Evolutionary conservation across 1,140 invertebrate species (phyloP).

Genomic region (Eurosta solidaginis): DNA sequence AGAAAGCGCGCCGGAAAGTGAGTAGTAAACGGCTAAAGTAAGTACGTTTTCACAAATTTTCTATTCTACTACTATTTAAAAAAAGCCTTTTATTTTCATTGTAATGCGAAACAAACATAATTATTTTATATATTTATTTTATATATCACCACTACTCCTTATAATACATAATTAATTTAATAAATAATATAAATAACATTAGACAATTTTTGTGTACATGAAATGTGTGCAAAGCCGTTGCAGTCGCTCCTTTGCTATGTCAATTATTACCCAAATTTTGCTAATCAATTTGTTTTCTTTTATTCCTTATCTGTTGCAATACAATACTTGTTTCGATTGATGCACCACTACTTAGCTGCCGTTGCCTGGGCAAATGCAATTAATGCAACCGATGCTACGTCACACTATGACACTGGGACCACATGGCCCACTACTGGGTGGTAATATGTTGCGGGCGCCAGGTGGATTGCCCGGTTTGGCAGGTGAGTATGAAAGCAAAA

Average conservation of each 20-base stretch:
- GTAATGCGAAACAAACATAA: constrained; percentile 55
- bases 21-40: constrained; percentile 40
- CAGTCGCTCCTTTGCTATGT: neutral
- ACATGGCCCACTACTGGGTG: constrained; percentile 70
- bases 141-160: constrained; percentile 29
- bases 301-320: constrained; percentile 21
- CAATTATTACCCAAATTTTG: neutral
- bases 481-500: constrained; percentile 62
- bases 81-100: constrained; percentile 41
- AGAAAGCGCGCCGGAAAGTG: neutral
- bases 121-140: constrained; percentile 9
- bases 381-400: constrained; percentile 68
- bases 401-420: constrained; percentile 70
- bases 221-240: constrained; percentile 20
- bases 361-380: constrained; percentile 61
- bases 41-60: constrained; percentile 49
- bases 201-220: constrained; percentile 29
- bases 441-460: constrained; percentile 73
- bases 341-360: constrained; percentile 44
- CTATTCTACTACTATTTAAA: constrained; percentile 34
- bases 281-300: constrained; percentile 25
- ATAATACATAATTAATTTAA: constrained; percentile 26
- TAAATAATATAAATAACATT: constrained; percentile 30
- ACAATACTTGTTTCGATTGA: neutral
- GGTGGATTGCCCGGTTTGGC: constrained; percentile 66